A percentile compares a stretch with the other conserved stretches of the same genome.
phyloP scores from a whole-genome alignment of 1,140 invertebrate genomes.

The Anthonomus grandis region DNA sequence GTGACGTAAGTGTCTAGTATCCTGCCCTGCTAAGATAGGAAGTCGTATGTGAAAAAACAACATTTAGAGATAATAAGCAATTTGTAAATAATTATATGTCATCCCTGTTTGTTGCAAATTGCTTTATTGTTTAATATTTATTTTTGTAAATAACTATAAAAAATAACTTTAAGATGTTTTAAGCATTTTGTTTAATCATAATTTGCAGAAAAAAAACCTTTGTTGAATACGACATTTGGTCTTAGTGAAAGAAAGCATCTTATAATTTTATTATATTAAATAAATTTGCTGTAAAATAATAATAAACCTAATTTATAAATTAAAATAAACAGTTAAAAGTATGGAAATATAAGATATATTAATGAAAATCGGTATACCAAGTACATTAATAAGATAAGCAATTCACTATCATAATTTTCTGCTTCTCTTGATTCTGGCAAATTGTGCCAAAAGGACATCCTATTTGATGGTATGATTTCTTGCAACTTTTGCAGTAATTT shows the following conservation, averaged over 20 bases:
- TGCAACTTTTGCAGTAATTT: neutral
- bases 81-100: too few species aligned
- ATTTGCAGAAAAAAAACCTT: neutral
- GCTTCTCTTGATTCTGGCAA: neutral
- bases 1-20: too few species aligned
- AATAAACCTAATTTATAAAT: neutral
- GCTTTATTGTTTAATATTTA: too few species aligned
- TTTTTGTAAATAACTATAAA: too few species aligned
- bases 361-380: too few species aligned
- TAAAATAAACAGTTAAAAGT: neutral
- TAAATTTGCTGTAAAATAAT: neutral
- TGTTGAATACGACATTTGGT: conserved; percentile 1
- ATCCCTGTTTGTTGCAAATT: too few species aligned
- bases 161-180: too few species aligned
- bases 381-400: too few species aligned
- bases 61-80: too few species aligned
- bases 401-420: neutral
- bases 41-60: too few species aligned
- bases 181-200: too few species aligned
- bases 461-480: neutral
- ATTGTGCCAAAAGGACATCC: conserved; percentile 2
- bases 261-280: neutral
- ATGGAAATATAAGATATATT: neutral
- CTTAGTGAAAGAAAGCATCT: neutral
- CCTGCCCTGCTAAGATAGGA: too few species aligned